These are phyloP conservation scores for Nasonia longicornis DNA, from an alignment of 1,140 invertebrate genomes.

Conservation along the genomic window DNA sequence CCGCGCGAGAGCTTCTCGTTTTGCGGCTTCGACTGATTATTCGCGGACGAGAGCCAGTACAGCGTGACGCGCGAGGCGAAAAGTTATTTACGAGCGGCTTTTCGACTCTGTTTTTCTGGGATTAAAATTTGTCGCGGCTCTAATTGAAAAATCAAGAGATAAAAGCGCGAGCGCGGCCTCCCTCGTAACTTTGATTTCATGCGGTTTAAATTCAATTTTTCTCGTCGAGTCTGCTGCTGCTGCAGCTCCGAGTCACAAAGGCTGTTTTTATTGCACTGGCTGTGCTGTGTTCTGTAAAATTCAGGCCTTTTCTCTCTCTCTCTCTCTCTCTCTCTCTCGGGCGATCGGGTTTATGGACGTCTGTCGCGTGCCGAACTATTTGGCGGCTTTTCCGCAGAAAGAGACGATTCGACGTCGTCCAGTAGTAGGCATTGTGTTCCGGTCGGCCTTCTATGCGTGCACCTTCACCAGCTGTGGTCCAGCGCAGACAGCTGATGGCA, in stretches of 20 bases:
- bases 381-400: slow-evolving; percentile 44
- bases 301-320: no score
- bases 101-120: neutral
- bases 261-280: slow-evolving; percentile 21
- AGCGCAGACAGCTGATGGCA: slow-evolving; percentile 66
- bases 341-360: slow-evolving; percentile 14
- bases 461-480: slow-evolving; percentile 63
- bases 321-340: no score
- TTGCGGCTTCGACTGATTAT: neutral
- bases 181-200: neutral
- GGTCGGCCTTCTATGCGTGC: slow-evolving; percentile 29
- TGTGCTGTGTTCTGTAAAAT: no score
- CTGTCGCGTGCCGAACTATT: slow-evolving; percentile 21
- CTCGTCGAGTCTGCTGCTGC: neutral
- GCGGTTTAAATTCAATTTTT: slow-evolving; percentile 13
- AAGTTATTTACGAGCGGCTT: neutral
- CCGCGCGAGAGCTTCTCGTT: neutral
- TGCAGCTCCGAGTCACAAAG: slow-evolving; percentile 15
- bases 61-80: neutral
- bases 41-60: neutral
- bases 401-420: slow-evolving; percentile 28
- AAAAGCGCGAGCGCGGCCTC: neutral
- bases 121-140: neutral
- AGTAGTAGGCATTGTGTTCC: slow-evolving; percentile 31
- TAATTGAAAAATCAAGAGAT: slow-evolving; percentile 1